Evolutionary conservation across 2,113 vertebrate genomes (phyloP).

Genomic region (Psammodynastes pulverulentus): DNA sequence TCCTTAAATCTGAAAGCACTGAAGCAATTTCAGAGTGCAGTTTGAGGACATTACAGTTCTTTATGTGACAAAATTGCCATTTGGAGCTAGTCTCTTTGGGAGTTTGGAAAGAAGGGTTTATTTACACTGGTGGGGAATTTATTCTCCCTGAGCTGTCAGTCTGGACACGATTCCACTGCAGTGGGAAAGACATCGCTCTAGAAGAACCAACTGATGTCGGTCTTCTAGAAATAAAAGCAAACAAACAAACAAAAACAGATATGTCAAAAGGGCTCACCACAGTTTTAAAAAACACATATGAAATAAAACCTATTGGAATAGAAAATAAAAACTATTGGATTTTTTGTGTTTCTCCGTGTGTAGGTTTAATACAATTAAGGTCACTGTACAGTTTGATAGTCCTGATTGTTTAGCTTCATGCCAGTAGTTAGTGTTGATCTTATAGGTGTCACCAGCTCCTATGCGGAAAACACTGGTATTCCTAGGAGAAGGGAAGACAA

Average conservation of each 20-base stretch:
- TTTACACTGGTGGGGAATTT: neutral
- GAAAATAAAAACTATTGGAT: neutral
- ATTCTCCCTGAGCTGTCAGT: neutral
- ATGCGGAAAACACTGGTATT: neutral
- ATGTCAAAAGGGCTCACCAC: neutral
- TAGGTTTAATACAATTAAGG: neutral
- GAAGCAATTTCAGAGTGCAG: neutral
- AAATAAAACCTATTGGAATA: neutral
- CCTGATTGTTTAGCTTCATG: neutral
- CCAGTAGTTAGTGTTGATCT: neutral
- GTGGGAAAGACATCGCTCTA: neutral
- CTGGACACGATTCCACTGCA: neutral
- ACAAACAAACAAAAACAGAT: neutral
- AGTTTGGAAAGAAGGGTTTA: neutral
- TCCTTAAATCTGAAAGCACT: slow-evolving; percentile 41
- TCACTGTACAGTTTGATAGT: neutral
- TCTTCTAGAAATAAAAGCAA: neutral
- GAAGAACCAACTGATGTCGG: neutral
- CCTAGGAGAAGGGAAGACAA: neutral
- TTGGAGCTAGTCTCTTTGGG: neutral
- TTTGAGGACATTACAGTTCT: slow-evolving; percentile 13
- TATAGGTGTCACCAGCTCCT: neutral
- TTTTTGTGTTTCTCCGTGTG: neutral
- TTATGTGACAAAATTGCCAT: neutral
- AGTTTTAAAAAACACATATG: neutral